A percentile compares a stretch with the other conserved stretches of the same genome.
Conservation (phyloP, 2,888 invertebrate genomes). For the Glyphotaelius pellucidus region DNA sequence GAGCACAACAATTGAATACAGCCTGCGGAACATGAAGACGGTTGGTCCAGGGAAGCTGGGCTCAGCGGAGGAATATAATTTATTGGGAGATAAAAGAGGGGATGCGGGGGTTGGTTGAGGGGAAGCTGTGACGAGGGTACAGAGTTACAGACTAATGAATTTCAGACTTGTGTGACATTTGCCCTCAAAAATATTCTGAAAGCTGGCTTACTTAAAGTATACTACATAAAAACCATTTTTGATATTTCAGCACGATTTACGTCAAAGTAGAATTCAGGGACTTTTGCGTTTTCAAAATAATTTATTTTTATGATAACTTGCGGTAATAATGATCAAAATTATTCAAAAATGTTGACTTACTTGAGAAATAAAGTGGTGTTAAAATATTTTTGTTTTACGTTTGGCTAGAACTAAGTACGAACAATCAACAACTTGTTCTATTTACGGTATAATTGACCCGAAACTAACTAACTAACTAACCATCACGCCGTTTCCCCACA, state of each 20-base stretch:
- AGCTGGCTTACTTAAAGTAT: neutral
- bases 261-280: neutral
- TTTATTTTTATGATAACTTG: no score
- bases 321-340: no score
- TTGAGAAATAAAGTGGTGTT: no score
- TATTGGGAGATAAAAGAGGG: conserved; percentile 13
- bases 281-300: neutral
- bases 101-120: neutral
- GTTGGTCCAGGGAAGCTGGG: neutral
- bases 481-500: no score
- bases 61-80: conserved; percentile 22
- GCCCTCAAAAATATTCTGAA: conserved; percentile 33
- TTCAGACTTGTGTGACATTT: conserved; percentile 36
- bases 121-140: conserved; percentile 17
- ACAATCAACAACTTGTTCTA: no score
- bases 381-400: no score
- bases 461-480: no score
- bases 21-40: conserved; percentile 8
- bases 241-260: neutral
- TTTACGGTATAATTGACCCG: no score
- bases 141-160: conserved; percentile 19
- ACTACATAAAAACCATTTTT: neutral
- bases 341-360: no score
- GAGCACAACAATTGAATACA: conserved; percentile 27
- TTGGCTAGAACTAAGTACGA: no score